Evolutionary conservation across 2,113 vertebrate species (phyloP).

Genomic region (Enhydra lutris): DNA sequence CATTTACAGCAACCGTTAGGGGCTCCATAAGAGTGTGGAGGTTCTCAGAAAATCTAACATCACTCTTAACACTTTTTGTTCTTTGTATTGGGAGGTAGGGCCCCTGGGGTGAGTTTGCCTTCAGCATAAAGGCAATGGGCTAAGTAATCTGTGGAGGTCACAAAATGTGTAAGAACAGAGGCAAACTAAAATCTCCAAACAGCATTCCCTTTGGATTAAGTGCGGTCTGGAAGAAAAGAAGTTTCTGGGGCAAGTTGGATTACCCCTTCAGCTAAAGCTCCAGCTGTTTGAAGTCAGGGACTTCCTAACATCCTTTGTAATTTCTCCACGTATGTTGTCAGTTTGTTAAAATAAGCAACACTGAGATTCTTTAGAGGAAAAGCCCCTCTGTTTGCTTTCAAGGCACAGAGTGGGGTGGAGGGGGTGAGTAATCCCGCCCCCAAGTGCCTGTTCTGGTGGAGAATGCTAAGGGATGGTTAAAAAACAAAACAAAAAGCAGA

Average conservation of each 20-base stretch:
- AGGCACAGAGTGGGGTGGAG: background rate
- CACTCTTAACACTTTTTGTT: background rate
- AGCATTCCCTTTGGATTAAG: background rate
- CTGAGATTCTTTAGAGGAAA: background rate
- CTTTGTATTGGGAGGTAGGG: background rate
- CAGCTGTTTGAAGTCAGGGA: background rate
- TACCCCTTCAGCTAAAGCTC: background rate
- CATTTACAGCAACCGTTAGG: background rate
- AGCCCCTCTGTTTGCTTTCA: background rate
- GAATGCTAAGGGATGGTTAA: background rate
- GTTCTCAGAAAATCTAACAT: background rate
- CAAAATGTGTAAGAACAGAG: background rate
- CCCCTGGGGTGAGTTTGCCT: background rate
- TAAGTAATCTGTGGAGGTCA: background rate
- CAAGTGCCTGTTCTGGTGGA: background rate
- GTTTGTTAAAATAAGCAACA: background rate
- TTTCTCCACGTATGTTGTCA: background rate
- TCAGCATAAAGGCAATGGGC: background rate
- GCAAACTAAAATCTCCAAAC: background rate
- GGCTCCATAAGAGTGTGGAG: background rate
- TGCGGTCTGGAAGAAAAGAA: background rate
- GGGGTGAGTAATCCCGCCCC: background rate
- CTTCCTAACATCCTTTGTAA: background rate
- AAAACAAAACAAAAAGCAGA: background rate
- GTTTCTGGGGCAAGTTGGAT: background rate